phyloP scores from a whole-genome alignment of 2,113 vertebrate genomes.

The Oostethus manadensis region DNA sequence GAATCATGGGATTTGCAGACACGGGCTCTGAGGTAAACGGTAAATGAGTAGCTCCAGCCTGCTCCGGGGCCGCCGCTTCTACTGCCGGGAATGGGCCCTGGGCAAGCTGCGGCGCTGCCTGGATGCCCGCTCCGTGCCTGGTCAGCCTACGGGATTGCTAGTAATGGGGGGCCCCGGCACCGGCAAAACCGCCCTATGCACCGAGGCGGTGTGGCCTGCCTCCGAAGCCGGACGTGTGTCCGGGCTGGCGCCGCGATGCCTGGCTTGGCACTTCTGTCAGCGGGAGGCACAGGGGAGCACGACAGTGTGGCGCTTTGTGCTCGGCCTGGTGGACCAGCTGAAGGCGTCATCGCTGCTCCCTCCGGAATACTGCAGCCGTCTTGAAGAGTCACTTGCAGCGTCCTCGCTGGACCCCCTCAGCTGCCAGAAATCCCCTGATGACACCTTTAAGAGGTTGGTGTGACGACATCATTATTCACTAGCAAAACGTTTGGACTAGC shows the following conservation, averaged over 20 bases:
- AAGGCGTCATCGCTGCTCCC: constrained; percentile 59
- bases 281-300: constrained; percentile 65
- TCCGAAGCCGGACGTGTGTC: constrained; percentile 55
- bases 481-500: neutral
- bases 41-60: constrained; percentile 65
- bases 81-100: constrained; percentile 80
- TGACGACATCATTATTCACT: neutral
- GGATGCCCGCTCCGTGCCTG: constrained; percentile 43
- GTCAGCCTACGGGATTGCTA: constrained; percentile 58
- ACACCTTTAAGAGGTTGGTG: constrained; percentile 76
- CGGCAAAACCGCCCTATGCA: constrained; percentile 75
- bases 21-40: neutral
- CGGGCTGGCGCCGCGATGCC: constrained; percentile 62
- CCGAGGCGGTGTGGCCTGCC: constrained; percentile 69
- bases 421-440: constrained; percentile 68
- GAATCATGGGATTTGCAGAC: neutral
- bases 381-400: constrained; percentile 42
- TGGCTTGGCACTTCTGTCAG: constrained; percentile 77
- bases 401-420: constrained; percentile 54
- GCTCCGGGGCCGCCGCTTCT: constrained; percentile 71
- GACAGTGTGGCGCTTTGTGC: constrained; percentile 67
- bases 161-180: constrained; percentile 73
- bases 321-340: constrained; percentile 73
- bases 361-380: constrained; percentile 50
- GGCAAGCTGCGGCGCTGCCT: constrained; percentile 71